phyloP scores from a whole-genome alignment of 1,140 invertebrate genomes.

The Telenomus remus region DNA sequence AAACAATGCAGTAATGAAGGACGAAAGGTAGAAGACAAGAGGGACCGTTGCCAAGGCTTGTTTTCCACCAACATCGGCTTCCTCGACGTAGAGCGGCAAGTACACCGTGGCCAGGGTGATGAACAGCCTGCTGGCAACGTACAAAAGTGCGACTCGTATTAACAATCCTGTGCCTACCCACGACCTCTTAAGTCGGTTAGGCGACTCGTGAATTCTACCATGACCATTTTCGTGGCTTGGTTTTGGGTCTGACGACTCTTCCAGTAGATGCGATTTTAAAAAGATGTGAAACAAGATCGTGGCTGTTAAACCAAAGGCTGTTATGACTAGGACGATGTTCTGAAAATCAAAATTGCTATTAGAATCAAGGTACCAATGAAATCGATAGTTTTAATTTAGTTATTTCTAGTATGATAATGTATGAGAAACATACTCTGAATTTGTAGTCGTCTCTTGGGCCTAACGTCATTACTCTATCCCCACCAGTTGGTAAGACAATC shows the following conservation, averaged over 20 bases:
- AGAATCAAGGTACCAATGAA: not conserved
- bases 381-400: too few species aligned
- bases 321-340: conserved; percentile 78
- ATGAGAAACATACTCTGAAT: conserved; percentile 79
- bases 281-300: conserved; percentile 78
- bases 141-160: conserved; percentile 74
- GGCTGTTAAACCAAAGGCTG: conserved; percentile 76
- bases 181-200: conserved; percentile 45
- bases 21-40: conserved; percentile 88
- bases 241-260: conserved; percentile 44
- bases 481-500: conserved; percentile 79
- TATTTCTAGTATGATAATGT: too few species aligned
- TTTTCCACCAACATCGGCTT: conserved; percentile 75
- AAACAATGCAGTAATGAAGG: conserved; percentile 86
- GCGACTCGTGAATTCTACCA: conserved; percentile 42
- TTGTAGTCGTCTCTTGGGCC: conserved; percentile 82
- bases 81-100: conserved; percentile 89
- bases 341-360: conserved; percentile 61
- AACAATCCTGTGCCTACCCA: conserved; percentile 64
- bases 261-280: conserved; percentile 69
- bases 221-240: conserved; percentile 39
- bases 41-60: conserved; percentile 90
- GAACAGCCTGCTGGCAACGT: conserved; percentile 89
- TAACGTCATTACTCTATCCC: conserved; percentile 76
- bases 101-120: conserved; percentile 91